Evolutionary conservation across 1,140 invertebrate species (phyloP).

Genomic region (Popillia japonica): DNA sequence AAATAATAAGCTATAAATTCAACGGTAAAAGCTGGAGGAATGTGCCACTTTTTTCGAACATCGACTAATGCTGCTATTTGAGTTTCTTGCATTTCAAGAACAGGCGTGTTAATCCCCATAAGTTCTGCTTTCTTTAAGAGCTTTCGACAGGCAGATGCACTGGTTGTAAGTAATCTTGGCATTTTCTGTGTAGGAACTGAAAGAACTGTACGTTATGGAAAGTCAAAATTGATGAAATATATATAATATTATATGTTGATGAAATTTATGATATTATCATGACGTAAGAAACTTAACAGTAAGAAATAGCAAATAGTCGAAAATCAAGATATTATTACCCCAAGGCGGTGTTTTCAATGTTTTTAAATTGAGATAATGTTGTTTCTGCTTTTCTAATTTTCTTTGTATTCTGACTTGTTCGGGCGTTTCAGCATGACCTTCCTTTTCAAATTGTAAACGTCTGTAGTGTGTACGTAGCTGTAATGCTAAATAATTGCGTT

Average conservation of each 20-base stretch:
- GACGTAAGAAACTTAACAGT: background rate
- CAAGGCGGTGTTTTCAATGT: conserved; percentile 80
- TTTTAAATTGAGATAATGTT: conserved; percentile 79
- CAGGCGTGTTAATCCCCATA: conserved; percentile 85
- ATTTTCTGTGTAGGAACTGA: conserved; percentile 93
- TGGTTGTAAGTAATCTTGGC: conserved; percentile 88
- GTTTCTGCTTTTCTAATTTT: conserved; percentile 78
- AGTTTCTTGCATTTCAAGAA: conserved; percentile 81
- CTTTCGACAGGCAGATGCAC: conserved; percentile 85
- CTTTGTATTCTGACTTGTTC: conserved; percentile 79
- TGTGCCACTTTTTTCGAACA: conserved; percentile 92
- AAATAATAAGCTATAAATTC: conserved; percentile 96
- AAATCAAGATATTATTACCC: conserved; percentile 67
- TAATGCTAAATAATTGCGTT: conserved; percentile 88
- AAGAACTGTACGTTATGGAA: conserved; percentile 40
- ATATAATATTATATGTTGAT: background rate
- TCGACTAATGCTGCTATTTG: conserved; percentile 82
- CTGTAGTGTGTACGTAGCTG: conserved; percentile 81
- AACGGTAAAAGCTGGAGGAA: conserved; percentile 88
- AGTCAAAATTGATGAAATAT: conserved; percentile 26
- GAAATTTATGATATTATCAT: background rate
- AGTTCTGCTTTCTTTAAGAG: conserved; percentile 87
- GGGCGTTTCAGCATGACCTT: conserved; percentile 66
- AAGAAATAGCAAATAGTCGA: background rate
- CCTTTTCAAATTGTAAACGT: conserved; percentile 65